These are phyloP conservation scores for Chelonia mydas DNA, from an alignment of 2,797 vertebrate genomes.

Conservation along the genomic window DNA sequence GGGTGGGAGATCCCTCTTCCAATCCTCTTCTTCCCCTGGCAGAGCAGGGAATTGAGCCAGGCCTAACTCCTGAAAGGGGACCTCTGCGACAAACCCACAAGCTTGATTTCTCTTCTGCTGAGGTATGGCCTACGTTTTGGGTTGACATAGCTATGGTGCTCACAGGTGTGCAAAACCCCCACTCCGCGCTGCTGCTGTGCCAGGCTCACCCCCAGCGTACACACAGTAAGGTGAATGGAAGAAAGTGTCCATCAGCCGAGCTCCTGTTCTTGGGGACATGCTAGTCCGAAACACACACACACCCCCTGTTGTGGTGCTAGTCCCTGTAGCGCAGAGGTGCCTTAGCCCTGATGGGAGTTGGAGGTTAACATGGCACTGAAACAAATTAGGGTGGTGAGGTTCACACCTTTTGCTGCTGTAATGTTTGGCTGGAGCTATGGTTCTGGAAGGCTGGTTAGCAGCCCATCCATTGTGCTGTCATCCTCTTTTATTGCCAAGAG, in stretches of 20 bases:
- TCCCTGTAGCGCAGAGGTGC: background rate
- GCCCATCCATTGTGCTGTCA: background rate
- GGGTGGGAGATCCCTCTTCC: too few species aligned
- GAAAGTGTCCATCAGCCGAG: background rate
- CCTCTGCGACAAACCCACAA: too few species aligned
- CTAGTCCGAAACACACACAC: background rate
- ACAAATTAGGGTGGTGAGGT: background rate
- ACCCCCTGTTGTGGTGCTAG: too few species aligned
- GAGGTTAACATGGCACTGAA: background rate
- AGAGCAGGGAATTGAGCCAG: too few species aligned
- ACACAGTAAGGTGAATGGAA: background rate
- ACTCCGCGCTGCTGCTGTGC: too few species aligned
- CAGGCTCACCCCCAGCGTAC: accelerated
- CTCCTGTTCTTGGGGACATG: background rate
- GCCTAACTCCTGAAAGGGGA: too few species aligned
- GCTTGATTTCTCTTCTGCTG: too few species aligned
- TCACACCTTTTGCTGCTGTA: background rate
- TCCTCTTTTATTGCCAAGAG: background rate
- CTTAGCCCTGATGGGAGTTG: background rate
- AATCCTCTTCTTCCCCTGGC: too few species aligned
- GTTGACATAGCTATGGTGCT: background rate
- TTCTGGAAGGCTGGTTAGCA: background rate
- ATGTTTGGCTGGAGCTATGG: background rate
- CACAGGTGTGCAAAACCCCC: too few species aligned
- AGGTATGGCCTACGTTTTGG: background rate